Percentiles rank a stretch among this genome's conserved stretches.
These are phyloP conservation scores for Drosophila mimetica DNA, from an alignment of 2,888 invertebrate species.

Conservation along the genomic window DNA sequence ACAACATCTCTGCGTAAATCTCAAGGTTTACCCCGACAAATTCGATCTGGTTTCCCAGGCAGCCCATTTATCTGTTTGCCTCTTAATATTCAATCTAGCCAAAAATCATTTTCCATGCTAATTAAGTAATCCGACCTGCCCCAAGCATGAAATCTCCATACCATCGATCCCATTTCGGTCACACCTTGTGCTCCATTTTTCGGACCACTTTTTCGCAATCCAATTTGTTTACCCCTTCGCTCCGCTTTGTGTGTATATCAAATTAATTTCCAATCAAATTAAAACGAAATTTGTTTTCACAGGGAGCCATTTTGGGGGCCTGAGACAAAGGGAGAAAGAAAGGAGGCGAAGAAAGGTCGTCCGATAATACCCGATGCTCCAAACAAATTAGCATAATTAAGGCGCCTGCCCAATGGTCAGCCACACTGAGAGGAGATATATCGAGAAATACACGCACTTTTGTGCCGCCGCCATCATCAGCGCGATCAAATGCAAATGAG, in stretches of 20 bases:
- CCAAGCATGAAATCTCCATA: constrained; percentile 31
- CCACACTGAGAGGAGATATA: constrained; percentile 59
- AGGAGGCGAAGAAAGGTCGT: constrained; percentile 29
- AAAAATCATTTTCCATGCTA: constrained; percentile 40
- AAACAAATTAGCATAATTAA: constrained; percentile 70
- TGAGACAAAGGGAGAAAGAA: constrained; percentile 26
- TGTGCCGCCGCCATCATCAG: constrained; percentile 37
- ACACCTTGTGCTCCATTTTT: constrained; percentile 43
- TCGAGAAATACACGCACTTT: constrained; percentile 29
- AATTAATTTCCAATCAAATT: constrained; percentile 71
- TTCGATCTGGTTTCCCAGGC: constrained; percentile 29
- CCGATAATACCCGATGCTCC: constrained; percentile 31
- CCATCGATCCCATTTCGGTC: constrained; percentile 10
- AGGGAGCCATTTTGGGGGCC: constrained; percentile 39
- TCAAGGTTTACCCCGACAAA: constrained; percentile 26
- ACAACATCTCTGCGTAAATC: constrained; percentile 17
- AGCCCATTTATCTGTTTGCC: constrained; percentile 3
- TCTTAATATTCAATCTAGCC: constrained; percentile 29
- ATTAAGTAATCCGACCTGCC: constrained; percentile 49
- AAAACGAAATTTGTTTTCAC: constrained; percentile 48
- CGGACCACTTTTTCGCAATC: constrained; percentile 56
- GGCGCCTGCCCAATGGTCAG: constrained; percentile 61
- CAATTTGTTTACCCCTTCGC: constrained; percentile 54
- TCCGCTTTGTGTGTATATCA: constrained; percentile 50
- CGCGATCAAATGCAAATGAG: constrained; percentile 64